Evolutionary conservation across 2,888 invertebrate species (phyloP).

Genomic region (Halictus ligatus): DNA sequence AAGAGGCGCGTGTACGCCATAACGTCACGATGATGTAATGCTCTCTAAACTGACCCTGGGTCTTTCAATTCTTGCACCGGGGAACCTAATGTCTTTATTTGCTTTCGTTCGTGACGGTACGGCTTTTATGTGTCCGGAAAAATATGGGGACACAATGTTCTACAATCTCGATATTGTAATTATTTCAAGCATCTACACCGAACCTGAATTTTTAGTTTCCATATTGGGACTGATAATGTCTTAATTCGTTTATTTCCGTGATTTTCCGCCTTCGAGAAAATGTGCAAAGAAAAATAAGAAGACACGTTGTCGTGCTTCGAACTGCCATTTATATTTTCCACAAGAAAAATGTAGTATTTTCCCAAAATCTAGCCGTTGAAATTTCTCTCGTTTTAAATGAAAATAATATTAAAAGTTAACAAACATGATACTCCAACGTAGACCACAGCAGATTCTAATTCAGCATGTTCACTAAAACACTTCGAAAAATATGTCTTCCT

Average conservation of each 20-base stretch:
- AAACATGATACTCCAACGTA: too few species aligned
- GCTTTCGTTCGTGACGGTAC: not conserved
- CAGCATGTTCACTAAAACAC: too few species aligned
- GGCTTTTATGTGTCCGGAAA: not conserved
- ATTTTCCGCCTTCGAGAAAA: not conserved
- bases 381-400: too few species aligned
- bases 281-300: not conserved
- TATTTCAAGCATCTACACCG: not conserved
- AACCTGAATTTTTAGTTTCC: too few species aligned
- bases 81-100: constrained; percentile 35
- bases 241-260: not conserved
- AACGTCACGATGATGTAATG: constrained; percentile 62
- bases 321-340: too few species aligned
- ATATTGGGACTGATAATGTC: not conserved
- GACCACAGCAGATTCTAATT: too few species aligned
- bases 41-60: constrained; percentile 53
- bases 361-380: too few species aligned
- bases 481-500: too few species aligned
- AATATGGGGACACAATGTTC: not conserved
- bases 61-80: constrained; percentile 37
- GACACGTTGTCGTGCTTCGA: too few species aligned
- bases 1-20: constrained; percentile 50
- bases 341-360: too few species aligned
- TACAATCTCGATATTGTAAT: not conserved
- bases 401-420: too few species aligned